A percentile compares a stretch with the other conserved stretches of the same genome.
Conservation (phyloP, 92 coral and sea anemone genomes). For the Galaxea fascicularis region DNA sequence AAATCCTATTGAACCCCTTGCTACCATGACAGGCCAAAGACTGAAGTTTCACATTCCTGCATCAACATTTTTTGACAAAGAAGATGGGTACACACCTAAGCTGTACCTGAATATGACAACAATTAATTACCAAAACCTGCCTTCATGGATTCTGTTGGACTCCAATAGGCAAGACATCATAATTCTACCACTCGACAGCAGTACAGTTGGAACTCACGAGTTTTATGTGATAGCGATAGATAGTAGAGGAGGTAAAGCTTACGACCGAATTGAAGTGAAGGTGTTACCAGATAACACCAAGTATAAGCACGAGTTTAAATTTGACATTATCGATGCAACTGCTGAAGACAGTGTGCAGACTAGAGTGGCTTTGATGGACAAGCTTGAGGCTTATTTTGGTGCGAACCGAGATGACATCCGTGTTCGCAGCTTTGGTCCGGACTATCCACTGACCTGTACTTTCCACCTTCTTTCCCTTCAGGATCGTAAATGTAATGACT, state of each 20-base stretch:
- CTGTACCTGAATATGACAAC: conserved; percentile 65
- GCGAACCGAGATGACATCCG: conserved; percentile 61
- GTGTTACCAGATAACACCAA: conserved; percentile 46
- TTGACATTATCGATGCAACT: conserved; percentile 56
- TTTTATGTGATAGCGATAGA: conserved; percentile 77
- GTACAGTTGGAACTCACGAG: conserved; percentile 47
- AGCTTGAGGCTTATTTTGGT: conserved; percentile 68
- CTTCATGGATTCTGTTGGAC: conserved; percentile 66
- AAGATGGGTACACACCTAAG: conserved; percentile 78
- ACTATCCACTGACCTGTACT: conserved; percentile 45
- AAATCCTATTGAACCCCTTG: conserved; percentile 40
- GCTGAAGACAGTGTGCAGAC: conserved; percentile 46
- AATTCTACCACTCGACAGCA: conserved; percentile 61
- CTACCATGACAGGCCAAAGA: conserved; percentile 55
- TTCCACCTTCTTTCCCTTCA: conserved; percentile 73
- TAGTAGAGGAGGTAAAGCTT: conserved; percentile 61
- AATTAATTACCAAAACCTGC: conserved; percentile 34
- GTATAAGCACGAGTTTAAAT: conserved; percentile 70
- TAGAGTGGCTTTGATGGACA: conserved; percentile 62
- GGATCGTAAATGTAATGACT: conserved; percentile 60
- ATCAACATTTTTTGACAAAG: conserved; percentile 70
- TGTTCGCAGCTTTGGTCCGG: conserved; percentile 48
- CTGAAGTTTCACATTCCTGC: conserved; percentile 33
- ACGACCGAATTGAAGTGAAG: conserved; percentile 57
- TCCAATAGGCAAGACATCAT: conserved; percentile 44